A percentile compares a stretch with the other conserved stretches of the same genome.
These are phyloP conservation scores for Carollia perspicillata DNA, from an alignment of 2,113 vertebrate genomes.

Conservation along the genomic window DNA sequence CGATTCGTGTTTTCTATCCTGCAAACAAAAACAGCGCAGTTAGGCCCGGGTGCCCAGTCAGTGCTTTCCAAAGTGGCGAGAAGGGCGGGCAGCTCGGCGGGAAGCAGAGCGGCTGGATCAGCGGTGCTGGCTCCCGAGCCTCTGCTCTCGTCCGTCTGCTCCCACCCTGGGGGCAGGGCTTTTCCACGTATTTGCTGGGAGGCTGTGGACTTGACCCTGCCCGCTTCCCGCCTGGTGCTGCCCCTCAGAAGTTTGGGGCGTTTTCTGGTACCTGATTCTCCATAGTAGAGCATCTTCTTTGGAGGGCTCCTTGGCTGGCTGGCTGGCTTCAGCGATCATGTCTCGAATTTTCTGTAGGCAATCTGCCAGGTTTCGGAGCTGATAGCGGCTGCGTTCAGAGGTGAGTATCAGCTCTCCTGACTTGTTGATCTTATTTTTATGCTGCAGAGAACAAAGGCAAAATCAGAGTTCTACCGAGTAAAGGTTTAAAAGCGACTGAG, in stretches of 20 bases:
- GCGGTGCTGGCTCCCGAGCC: not conserved
- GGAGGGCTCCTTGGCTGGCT: conserved; percentile 81
- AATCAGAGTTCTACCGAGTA: not conserved
- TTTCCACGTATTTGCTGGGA: not conserved
- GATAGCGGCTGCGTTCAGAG: conserved; percentile 92
- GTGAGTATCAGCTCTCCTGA: conserved; percentile 91
- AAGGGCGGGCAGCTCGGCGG: fast-evolving
- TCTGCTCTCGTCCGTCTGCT: fast-evolving
- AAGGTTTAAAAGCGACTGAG: not conserved
- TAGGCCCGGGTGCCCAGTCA: not conserved
- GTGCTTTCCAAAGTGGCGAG: not conserved
- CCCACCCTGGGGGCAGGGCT: fast-evolving
- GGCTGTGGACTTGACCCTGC: not conserved
- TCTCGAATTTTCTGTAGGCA: conserved; percentile 92
- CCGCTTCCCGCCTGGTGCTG: not conserved
- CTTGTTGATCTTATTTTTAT: conserved; percentile 91
- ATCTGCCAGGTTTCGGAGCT: conserved; percentile 90
- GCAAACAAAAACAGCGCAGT: conserved; percentile 45
- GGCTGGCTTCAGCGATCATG: conserved; percentile 86
- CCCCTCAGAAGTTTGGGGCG: not conserved
- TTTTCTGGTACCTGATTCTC: conserved; percentile 83
- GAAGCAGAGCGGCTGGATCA: not conserved
- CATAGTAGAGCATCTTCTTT: conserved; percentile 81
- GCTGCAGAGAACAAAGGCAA: conserved; percentile 72
- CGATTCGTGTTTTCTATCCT: conserved; percentile 85